phyloP scores from a whole-genome alignment of 1,140 invertebrate genomes.

The Leptonema lineaticorne region DNA sequence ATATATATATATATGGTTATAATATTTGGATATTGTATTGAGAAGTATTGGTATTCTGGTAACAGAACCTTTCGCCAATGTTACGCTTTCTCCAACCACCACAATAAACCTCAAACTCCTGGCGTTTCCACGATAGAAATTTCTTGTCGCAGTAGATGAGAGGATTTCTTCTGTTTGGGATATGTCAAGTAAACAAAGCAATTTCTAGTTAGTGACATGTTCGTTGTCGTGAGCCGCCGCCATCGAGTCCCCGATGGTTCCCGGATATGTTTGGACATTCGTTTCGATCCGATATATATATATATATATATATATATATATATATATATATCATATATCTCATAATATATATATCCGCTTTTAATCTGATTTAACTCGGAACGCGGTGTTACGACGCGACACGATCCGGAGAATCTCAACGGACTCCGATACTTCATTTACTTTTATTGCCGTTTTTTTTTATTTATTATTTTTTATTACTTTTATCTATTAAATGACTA shows the following conservation, averaged over 20 bases:
- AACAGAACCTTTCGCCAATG: no score
- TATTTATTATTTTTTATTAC: not conserved
- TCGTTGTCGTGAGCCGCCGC: conserved; percentile 1
- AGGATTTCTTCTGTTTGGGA: conserved; percentile 11
- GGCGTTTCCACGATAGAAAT: no score
- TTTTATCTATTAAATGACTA: not conserved
- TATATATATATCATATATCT: no score
- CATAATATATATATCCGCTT: no score
- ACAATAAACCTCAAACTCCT: no score
- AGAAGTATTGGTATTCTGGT: not conserved
- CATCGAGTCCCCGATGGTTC: not conserved
- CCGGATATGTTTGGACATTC: conserved; percentile 8
- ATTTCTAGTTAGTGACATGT: conserved; percentile 19
- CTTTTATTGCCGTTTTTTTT: not conserved
- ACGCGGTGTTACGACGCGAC: not conserved
- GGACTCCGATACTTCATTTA: not conserved
- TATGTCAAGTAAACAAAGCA: conserved; percentile 19
- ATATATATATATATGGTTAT: not conserved
- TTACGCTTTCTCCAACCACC: no score
- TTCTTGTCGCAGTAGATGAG: not conserved
- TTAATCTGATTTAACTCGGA: not conserved
- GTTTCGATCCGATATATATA: no score
- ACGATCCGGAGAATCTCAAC: not conserved
- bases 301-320: no score
- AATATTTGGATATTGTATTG: not conserved